A percentile compares a stretch with the other conserved stretches of the same genome.
Conservation (phyloP, 1,140 invertebrate species). For the Papilio glaucus region DNA sequence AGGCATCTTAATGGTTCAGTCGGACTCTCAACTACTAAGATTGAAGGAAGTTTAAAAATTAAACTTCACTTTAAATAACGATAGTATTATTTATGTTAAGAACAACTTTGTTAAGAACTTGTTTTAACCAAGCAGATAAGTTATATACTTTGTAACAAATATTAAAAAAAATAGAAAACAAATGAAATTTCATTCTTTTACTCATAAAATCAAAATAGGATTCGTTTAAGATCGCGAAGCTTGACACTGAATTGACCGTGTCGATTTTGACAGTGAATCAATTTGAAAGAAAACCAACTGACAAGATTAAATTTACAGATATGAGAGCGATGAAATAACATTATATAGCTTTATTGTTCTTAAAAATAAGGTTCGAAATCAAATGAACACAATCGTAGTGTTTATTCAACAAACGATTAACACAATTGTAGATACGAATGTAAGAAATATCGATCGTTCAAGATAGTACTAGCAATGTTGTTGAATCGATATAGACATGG, state of each 20-base stretch:
- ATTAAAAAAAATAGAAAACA: conserved; percentile 40
- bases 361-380: conserved; percentile 21
- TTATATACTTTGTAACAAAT: neutral
- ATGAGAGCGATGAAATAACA: neutral
- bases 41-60: too few species aligned
- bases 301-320: conserved; percentile 33
- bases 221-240: conserved; percentile 65
- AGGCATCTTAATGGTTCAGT: too few species aligned
- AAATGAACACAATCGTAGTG: neutral
- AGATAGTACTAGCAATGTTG: conserved; percentile 75
- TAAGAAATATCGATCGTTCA: conserved; percentile 78
- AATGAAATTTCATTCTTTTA: conserved; percentile 50
- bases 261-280: conserved; percentile 77
- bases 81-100: too few species aligned
- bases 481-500: conserved; percentile 79
- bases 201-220: conserved; percentile 64
- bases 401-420: conserved; percentile 43
- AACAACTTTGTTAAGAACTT: too few species aligned
- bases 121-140: too few species aligned
- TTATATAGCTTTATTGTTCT: neutral
- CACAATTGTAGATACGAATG: conserved; percentile 59
- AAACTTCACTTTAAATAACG: too few species aligned
- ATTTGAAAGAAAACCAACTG: conserved; percentile 60
- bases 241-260: conserved; percentile 71
- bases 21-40: too few species aligned